Evolutionary conservation across 2,888 invertebrate species (phyloP).

Genomic region (Pseudanteris insignis): DNA sequence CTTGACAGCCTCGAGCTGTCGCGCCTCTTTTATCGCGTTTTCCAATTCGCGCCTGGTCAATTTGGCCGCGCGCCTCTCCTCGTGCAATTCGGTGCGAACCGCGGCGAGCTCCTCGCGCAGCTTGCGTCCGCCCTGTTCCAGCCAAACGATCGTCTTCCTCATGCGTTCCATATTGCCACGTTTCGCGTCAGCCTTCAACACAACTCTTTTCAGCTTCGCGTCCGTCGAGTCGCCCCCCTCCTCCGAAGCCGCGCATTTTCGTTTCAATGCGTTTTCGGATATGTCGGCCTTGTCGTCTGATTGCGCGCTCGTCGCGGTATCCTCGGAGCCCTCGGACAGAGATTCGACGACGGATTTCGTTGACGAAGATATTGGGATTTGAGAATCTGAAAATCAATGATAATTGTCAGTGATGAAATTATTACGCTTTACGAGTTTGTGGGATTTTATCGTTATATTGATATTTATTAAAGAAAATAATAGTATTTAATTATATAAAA

Average conservation of each 20-base stretch:
- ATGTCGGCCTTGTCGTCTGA: constrained; percentile 5
- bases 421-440: too few species aligned
- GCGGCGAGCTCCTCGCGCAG: constrained; percentile 57
- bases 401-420: too few species aligned
- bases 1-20: constrained; percentile 52
- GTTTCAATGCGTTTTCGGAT: constrained; percentile 18
- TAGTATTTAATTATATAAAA: too few species aligned
- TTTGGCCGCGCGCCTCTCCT: constrained; percentile 54
- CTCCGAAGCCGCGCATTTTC: constrained; percentile 15
- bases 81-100: constrained; percentile 54
- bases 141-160: constrained; percentile 57
- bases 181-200: constrained; percentile 1
- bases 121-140: constrained; percentile 54
- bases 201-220: constrained; percentile 21
- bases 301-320: background rate
- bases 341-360: constrained; percentile 6
- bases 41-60: constrained; percentile 53
- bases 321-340: background rate
- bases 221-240: constrained; percentile 21
- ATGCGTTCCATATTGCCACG: constrained; percentile 50
- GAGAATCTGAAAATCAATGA: constrained; percentile 12
- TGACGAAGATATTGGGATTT: constrained; percentile 10
- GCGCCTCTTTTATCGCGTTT: constrained; percentile 50
- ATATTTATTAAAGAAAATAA: too few species aligned
- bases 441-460: too few species aligned